A percentile compares a stretch with the other conserved stretches of the same genome.
Evolutionary conservation across 2,888 invertebrate genomes (phyloP).

Genomic region (Apodemia duryi): DNA sequence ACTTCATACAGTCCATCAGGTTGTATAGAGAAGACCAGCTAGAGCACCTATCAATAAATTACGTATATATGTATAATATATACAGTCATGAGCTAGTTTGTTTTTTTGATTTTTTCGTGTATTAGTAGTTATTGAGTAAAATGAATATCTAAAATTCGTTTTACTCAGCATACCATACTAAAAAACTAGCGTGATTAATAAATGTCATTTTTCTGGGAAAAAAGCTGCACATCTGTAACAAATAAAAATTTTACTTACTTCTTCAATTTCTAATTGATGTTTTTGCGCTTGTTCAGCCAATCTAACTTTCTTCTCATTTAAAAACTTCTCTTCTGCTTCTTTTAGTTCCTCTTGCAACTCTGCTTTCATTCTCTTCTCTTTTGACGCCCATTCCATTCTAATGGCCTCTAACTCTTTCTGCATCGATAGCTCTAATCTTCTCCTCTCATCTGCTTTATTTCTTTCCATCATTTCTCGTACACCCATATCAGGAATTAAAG

Average conservation of each 20-base stretch:
- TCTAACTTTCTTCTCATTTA: conserved; percentile 56
- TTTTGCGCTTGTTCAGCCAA: conserved; percentile 68
- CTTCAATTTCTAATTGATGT: conserved; percentile 64
- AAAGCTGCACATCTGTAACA: too few relatives aligned
- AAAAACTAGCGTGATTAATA: too few relatives aligned
- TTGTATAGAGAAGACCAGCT: too few relatives aligned
- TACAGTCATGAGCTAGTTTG: too few relatives aligned
- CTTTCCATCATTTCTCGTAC: conserved; percentile 63
- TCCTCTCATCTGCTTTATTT: conserved; percentile 56
- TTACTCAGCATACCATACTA: too few relatives aligned
- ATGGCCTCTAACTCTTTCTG: conserved; percentile 75
- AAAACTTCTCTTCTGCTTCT: conserved; percentile 67
- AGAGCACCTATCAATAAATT: too few relatives aligned
- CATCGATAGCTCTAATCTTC: conserved; percentile 59
- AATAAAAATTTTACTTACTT: conserved; percentile 43
- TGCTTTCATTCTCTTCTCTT: conserved; percentile 75
- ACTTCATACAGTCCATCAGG: too few relatives aligned
- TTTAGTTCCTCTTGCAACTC: conserved; percentile 75
- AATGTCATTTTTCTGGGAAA: too few relatives aligned
- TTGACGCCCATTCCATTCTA: conserved; percentile 78
- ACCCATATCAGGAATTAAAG: conserved; percentile 60
- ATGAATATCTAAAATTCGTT: too few relatives aligned
- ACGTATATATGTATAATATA: too few relatives aligned
- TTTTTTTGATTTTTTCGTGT: too few relatives aligned
- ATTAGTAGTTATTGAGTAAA: too few relatives aligned